Base-by-base conservation (phyloP, 2,888 invertebrate species). In the Brachypalpus laphriformis region DNA sequence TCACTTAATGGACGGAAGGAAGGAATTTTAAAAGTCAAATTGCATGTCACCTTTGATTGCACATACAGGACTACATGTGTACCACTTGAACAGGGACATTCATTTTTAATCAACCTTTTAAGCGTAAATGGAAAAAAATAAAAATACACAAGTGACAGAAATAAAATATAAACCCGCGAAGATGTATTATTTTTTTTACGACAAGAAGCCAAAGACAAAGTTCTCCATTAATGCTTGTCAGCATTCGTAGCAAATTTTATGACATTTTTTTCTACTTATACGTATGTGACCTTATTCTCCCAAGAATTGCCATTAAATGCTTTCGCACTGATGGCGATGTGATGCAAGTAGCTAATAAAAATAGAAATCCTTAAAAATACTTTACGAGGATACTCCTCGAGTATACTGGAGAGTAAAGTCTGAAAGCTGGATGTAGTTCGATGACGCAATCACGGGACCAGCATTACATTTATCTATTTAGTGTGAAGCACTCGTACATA, bases 11-110 rank as follows among this genome's bases (percentile, higher is more conserved):
- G 25, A 4, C 11, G 2, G 8, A 37, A 14, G 2, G 8, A 37
- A 14, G 7, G 11, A 18, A 14, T 66, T 22, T 22, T 66, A 49
- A 66, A 31, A 47, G 65, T 20, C 49, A 20, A 9, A 51, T 49
- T 51, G 49, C 65, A 65, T 65, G 65, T 49, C 51, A 14, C 5
- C 8, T 31, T 49, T 14, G 49, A 14, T 49, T 22, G 49, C 42
- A 34, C 20, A 25, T 5, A 59, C n/a, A 47, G 9, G 25, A 11
- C 11, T 8, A 28, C 20, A 47, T 47, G 45, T 45, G 1, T 18
- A 4, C 8, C 40, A 7, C 25, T 14, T 51, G 7, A 14, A 31
- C 16, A 8, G 4, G 2, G 54, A 31, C 9, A 56, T 56, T 11
- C 8, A 56, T 18, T 34, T 56, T 56, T 34, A 22, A 56, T 56